A percentile compares a stretch with the other conserved stretches of the same genome.
Evolutionary conservation across 2,113 vertebrate genomes (phyloP).

Genomic region (Lepus timidus): DNA sequence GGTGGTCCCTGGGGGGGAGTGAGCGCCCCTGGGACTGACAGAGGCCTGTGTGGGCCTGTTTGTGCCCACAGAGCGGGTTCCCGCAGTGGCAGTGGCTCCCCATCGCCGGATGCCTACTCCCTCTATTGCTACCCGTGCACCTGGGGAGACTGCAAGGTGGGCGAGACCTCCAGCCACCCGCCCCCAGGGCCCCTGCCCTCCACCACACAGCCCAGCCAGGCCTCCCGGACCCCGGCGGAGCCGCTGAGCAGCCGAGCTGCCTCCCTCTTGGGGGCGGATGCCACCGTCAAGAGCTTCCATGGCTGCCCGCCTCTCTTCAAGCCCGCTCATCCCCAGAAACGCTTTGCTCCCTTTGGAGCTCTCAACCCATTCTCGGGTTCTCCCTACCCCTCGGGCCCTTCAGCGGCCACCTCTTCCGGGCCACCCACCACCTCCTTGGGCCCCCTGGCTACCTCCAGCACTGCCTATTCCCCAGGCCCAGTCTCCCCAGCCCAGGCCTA

Average conservation of each 20-base stretch:
- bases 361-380: slow-evolving; percentile 94
- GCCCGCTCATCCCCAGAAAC: slow-evolving; percentile 91
- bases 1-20: too few relatives aligned
- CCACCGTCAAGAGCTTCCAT: slow-evolving; percentile 88
- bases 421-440: slow-evolving; percentile 75
- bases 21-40: too few relatives aligned
- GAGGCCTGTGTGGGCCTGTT: not conserved
- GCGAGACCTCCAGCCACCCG: slow-evolving; percentile 86
- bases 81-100: slow-evolving; percentile 91
- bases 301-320: slow-evolving; percentile 91
- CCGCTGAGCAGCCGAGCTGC: slow-evolving; percentile 82
- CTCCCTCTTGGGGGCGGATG: slow-evolving; percentile 85
- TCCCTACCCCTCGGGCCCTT: slow-evolving; percentile 79
- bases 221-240: slow-evolving; percentile 86
- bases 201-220: slow-evolving; percentile 88
- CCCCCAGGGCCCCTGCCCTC: slow-evolving; percentile 79
- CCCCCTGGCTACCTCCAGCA: slow-evolving; percentile 84
- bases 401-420: slow-evolving; percentile 67
- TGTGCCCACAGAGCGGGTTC: slow-evolving; percentile 84
- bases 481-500: slow-evolving; percentile 73
- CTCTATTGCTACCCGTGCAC: slow-evolving; percentile 97
- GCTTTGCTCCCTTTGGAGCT: slow-evolving; percentile 95
- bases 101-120: slow-evolving; percentile 94
- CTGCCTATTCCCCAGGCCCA: slow-evolving; percentile 79
- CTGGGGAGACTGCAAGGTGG: slow-evolving; percentile 95